Evolutionary conservation across 2,113 vertebrate species (phyloP).

Genomic region (Tichodroma muraria): DNA sequence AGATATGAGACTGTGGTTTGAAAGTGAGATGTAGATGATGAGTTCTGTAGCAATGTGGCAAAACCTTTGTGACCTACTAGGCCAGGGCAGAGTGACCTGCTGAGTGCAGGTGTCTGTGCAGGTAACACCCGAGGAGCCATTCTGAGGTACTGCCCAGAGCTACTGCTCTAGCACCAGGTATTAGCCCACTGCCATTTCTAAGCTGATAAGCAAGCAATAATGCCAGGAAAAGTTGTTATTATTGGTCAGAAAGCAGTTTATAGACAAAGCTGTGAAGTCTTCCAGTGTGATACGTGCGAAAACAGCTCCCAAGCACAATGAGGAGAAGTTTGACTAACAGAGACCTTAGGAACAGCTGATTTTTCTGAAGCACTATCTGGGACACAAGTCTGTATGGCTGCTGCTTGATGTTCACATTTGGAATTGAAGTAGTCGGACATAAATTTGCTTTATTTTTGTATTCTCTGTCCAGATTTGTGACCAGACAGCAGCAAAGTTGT

Average conservation of each 20-base stretch:
- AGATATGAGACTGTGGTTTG: background rate
- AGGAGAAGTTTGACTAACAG: background rate
- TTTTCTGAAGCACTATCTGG: background rate
- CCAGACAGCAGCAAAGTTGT: background rate
- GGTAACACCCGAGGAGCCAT: fast-evolving
- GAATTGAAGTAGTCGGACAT: background rate
- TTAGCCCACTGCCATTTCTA: background rate
- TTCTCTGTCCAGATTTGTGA: background rate
- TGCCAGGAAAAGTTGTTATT: background rate
- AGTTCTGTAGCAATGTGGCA: background rate
- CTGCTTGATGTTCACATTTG: background rate
- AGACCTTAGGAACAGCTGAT: background rate
- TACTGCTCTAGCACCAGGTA: background rate
- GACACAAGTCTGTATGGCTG: background rate
- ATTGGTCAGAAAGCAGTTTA: background rate
- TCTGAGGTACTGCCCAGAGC: background rate
- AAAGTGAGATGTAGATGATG: background rate
- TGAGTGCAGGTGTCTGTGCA: background rate
- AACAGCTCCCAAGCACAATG: background rate
- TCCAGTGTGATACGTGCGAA: background rate
- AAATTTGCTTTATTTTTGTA: background rate
- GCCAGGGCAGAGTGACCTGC: background rate
- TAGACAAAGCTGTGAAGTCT: background rate
- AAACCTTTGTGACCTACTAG: background rate
- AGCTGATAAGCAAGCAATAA: background rate